Base-by-base conservation (phyloP, 2,797 vertebrate genomes). In the Cephalopachus bancanus region DNA sequence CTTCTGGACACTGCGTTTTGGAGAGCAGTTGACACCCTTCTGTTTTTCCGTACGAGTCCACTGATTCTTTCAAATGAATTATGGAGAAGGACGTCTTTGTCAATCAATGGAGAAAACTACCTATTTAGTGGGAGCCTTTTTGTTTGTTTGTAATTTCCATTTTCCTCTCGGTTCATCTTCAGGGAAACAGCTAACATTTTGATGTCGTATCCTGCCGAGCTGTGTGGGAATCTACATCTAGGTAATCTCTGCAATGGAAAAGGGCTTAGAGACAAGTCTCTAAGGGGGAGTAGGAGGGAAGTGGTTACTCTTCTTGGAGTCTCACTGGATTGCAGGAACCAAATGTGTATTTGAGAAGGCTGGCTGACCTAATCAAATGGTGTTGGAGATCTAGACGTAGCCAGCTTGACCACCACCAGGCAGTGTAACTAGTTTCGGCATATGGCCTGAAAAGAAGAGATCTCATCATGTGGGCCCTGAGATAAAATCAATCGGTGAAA, bases 201-300 rank as follows among this genome's bases (percentile, higher is more conserved):
- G 53, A n/a, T 30, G 15, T 6, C 67, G 26, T 1, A 1, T 55
- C 78, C 22, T 19, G 22, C 2, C 1, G 57, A 14, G 15, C 11
- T 7, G 5, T 0, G 0, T 0, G 26, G 65, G 16, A 0, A 53
- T 14, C 49, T 60, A 0, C 28, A 0, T 16, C 33, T 55, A 26
- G 79, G 28, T 30, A 0, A 14, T 22, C 51, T 1, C 11, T 53
- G 20, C 3, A 22, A 64, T 51, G 72, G 78, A 24, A 59, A 5
- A 28, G 33, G 24, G 22, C 22, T n/a, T 16, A 14, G 30, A 30
- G 79, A 59, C 81, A 78, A 59, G 30, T 5, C 65, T 59, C 44
- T 44, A 44, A 24, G 37, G 37, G 11, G 16, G 53, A 1, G 24
- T 9, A 19, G 44, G 62, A 28, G 37, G 14, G 22, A 8, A 24